Percentiles rank a stretch among this genome's conserved stretches.
Conservation (phyloP, 2,797 vertebrate genomes). For the Morelia viridis region DNA sequence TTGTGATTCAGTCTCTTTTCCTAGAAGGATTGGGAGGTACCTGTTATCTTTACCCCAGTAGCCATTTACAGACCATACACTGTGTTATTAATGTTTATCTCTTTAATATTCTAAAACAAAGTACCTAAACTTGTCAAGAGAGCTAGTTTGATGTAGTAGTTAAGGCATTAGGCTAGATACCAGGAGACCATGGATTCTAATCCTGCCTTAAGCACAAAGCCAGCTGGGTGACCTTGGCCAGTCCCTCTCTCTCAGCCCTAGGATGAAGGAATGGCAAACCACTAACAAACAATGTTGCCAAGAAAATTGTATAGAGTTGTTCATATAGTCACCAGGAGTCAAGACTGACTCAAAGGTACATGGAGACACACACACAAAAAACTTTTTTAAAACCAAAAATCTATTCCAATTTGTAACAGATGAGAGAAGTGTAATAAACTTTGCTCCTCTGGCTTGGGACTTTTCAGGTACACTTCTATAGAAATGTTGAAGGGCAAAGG, state of each 20-base stretch:
- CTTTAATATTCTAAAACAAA: background rate
- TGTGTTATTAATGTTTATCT: background rate
- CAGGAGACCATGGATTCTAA: background rate
- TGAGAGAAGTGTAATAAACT: background rate
- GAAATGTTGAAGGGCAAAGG: background rate
- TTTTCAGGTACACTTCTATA: background rate
- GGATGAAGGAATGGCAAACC: background rate
- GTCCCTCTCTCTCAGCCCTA: background rate
- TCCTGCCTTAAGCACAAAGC: background rate
- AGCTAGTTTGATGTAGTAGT: background rate
- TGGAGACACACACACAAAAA: too few relatives aligned
- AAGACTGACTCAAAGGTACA: background rate
- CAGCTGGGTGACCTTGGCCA: background rate
- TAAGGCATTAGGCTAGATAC: background rate
- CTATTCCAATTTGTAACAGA: background rate
- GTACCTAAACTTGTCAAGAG: background rate
- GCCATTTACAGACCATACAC: background rate
- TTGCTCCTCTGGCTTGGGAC: background rate
- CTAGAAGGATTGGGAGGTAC: background rate
- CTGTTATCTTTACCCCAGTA: background rate
- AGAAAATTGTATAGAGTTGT: background rate
- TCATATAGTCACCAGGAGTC: background rate
- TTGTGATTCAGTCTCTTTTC: background rate
- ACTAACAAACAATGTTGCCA: too few relatives aligned
- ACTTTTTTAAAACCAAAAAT: background rate